phyloP scores from a whole-genome alignment of 37 sponge, comb jelly and placozoan species.

The Beroe forskalii region DNA sequence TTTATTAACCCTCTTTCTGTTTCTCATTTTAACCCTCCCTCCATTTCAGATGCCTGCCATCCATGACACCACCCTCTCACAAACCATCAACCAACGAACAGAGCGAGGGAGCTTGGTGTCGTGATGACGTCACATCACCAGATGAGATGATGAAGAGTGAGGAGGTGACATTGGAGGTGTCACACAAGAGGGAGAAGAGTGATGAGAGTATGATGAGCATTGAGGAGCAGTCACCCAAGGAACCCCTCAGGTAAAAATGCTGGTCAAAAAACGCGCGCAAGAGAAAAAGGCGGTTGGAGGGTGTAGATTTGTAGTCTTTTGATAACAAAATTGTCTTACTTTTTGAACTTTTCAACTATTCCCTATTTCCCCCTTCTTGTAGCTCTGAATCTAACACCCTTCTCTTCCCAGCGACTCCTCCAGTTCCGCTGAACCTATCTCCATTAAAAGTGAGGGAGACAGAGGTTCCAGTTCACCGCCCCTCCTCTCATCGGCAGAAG shows the following conservation, averaged over 20 bases:
- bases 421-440: constrained; percentile 30
- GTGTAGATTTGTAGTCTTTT: too few species aligned
- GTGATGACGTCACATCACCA: neutral
- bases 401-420: constrained; percentile 3
- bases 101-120: neutral
- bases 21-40: neutral
- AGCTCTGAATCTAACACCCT: neutral
- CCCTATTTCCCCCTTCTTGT: too few species aligned
- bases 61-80: neutral
- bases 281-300: too few species aligned
- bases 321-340: too few species aligned
- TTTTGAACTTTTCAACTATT: too few species aligned
- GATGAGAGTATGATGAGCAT: constrained; percentile 1
- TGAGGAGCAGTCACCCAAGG: constrained; percentile 12
- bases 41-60: neutral
- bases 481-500: constrained; percentile 7
- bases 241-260: neutral
- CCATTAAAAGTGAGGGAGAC: constrained; percentile 6
- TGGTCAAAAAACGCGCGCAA: neutral
- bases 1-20: too few species aligned
- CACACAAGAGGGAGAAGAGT: neutral
- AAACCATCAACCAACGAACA: too few species aligned
- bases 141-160: neutral
- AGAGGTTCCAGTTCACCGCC: neutral
- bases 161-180: neutral